A percentile compares a stretch with the other conserved stretches of the same genome.
Evolutionary conservation across 2,113 vertebrate species (phyloP).

Genomic region (Lagenorhynchus albirostris): DNA sequence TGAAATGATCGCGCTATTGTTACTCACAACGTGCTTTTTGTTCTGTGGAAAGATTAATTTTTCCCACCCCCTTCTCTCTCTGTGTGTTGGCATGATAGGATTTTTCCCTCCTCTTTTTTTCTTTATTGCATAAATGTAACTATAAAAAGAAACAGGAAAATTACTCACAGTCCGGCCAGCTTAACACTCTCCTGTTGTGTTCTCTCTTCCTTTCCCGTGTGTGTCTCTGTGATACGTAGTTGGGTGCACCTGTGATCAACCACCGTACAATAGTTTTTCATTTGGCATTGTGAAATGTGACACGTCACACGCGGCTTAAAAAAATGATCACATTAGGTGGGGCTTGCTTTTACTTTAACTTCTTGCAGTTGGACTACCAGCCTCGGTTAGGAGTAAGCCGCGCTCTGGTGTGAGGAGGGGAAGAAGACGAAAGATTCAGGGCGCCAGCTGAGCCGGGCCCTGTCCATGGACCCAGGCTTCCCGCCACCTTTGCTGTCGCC

Average conservation of each 20-base stretch:
- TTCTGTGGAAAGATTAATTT: not conserved
- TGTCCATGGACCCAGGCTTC: not conserved
- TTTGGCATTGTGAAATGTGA: conserved; percentile 4
- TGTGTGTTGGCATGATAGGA: not conserved
- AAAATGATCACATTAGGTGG: not conserved
- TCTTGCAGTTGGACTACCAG: not conserved
- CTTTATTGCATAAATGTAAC: not conserved
- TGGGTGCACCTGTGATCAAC: not conserved
- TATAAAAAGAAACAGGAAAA: not conserved
- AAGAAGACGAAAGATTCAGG: not conserved
- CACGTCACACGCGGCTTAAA: not conserved
- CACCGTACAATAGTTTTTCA: not conserved
- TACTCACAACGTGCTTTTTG: not conserved
- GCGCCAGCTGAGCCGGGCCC: not conserved
- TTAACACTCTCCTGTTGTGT: not conserved
- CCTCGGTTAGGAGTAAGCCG: not conserved
- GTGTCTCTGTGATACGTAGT: not conserved
- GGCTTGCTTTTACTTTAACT: not conserved
- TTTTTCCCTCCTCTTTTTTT: not conserved
- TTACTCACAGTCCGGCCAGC: not conserved
- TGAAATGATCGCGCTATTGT: not conserved
- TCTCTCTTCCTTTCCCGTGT: not conserved
- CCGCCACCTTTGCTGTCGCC: not conserved
- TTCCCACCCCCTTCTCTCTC: not conserved
- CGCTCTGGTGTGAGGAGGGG: not conserved